Evolutionary conservation across 35 echinoderm and acorn worm genomes (phyloP).

Genomic region (Ptychodera flava): DNA sequence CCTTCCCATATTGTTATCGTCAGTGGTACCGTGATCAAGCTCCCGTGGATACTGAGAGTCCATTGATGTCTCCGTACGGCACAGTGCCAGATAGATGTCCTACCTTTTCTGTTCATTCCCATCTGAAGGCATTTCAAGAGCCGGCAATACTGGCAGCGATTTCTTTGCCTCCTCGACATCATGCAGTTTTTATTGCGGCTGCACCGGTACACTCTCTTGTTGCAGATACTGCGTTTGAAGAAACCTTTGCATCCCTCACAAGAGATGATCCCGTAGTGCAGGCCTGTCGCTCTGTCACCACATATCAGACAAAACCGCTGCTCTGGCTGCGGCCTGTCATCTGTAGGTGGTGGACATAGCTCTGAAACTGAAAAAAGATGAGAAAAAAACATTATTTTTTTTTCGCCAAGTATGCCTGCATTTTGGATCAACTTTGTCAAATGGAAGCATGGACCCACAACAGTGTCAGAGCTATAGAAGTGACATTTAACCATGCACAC

Average conservation of each 20-base stretch:
- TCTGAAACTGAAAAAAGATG: too few relatives aligned
- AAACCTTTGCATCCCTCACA: constrained; percentile 99
- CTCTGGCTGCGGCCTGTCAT: background rate
- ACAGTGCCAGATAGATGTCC: too few relatives aligned
- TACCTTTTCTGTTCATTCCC: constrained; percentile 99
- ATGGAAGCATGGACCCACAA: too few relatives aligned
- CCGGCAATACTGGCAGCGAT: constrained; percentile 93
- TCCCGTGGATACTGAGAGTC: too few relatives aligned
- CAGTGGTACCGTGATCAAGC: too few relatives aligned
- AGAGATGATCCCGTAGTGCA: constrained; percentile 98
- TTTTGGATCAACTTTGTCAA: too few relatives aligned
- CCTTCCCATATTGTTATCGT: too few relatives aligned
- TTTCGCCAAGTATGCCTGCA: too few relatives aligned
- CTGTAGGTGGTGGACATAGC: background rate
- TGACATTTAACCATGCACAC: too few relatives aligned
- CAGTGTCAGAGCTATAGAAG: too few relatives aligned
- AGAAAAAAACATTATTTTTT: too few relatives aligned
- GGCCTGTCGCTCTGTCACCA: constrained; percentile 90
- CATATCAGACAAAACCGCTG: constrained; percentile 65
- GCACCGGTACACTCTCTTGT: constrained; percentile 86
- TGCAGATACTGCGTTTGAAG: constrained; percentile 98
- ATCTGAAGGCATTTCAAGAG: constrained; percentile 93
- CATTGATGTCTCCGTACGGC: too few relatives aligned
- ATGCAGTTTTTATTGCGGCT: constrained; percentile 93
- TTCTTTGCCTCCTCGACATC: constrained; percentile 94